Evolutionary conservation across 2,797 vertebrate species (phyloP), one percentile per base, ranked within the genome.

Genomic region (Smutsia temminckii): DNA sequence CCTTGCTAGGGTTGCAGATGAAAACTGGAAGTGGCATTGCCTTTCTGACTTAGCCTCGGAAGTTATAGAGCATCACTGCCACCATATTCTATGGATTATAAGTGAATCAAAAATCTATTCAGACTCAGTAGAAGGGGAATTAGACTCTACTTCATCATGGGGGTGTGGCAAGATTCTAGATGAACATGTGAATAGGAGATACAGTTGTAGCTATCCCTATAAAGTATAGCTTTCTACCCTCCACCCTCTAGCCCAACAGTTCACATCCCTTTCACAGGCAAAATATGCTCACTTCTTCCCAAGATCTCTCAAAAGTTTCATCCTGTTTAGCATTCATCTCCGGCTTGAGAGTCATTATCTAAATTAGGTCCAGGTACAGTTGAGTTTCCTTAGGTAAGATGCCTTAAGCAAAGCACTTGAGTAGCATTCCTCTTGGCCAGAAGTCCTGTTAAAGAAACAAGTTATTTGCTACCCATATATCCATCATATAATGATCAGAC

Each of bases 11-110:
- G 14, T 71, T 91, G 42, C 55, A 88, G 21, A 55, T 37, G 4
- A 17, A 29, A 71, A 42, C 13, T 51, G 6, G 34, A 57, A 10
- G 16, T 34, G 78, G 18, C 20, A 46, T 68, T 74, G 4, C 34
- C 64, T 93, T 89, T 69, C 55, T 95, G 23, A 53, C 29, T 89
- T 79, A 57, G 63, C 49, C 78, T 83, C 55, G 59, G 49, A 81
- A 79, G 27, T 75, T 57, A 46, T 21, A 27, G 8, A 32, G 46
- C 74, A 55, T 94, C 25, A 27, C 21, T 68, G 87, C 21, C 20
- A 12, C 42, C 17, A 46, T n/a, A 46, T 32, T 94, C 51, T 85
- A 0, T 23, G 64, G 25, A 63, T 49, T 86, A 66, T 10, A 77
- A 61, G 16, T 34, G 10, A 92, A 17, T 53, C 57, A 87, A 34